Percentiles rank a stretch among this genome's conserved stretches.
Evolutionary conservation across 2,888 invertebrate species (phyloP).

Genomic region (Drosophila meridionalis): DNA sequence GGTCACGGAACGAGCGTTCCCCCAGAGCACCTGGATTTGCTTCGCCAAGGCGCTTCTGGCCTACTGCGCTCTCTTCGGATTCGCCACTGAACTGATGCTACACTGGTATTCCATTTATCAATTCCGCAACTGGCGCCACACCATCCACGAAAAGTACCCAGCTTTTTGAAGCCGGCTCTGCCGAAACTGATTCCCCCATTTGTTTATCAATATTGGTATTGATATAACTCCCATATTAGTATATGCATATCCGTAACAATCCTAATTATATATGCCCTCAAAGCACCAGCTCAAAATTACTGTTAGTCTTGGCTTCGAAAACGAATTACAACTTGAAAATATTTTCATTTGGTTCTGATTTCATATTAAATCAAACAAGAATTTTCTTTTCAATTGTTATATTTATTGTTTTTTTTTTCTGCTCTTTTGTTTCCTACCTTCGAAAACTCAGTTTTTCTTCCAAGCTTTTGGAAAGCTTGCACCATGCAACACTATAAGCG

Average conservation of each 20-base stretch:
- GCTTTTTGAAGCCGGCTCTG: background rate
- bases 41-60: conserved; percentile 1
- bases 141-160: background rate
- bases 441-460: conserved; percentile 11
- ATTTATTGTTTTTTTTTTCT: conserved; percentile 30
- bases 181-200: background rate
- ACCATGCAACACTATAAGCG: conserved; percentile 4
- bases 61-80: conserved; percentile 2
- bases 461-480: conserved; percentile 2
- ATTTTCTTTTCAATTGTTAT: conserved; percentile 19
- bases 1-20: background rate
- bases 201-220: background rate
- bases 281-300: background rate
- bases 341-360: too few species aligned
- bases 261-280: background rate
- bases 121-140: background rate
- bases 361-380: background rate
- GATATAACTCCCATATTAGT: background rate
- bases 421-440: background rate
- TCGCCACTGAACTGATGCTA: conserved; percentile 4
- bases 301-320: background rate
- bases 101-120: conserved; percentile 12
- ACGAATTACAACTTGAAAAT: background rate
- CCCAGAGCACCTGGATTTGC: background rate
- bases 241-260: background rate